Percentiles rank a stretch among this genome's conserved stretches.
phyloP scores from a whole-genome alignment of 2,113 vertebrate genomes.

The Zosterops hypoxanthus region DNA sequence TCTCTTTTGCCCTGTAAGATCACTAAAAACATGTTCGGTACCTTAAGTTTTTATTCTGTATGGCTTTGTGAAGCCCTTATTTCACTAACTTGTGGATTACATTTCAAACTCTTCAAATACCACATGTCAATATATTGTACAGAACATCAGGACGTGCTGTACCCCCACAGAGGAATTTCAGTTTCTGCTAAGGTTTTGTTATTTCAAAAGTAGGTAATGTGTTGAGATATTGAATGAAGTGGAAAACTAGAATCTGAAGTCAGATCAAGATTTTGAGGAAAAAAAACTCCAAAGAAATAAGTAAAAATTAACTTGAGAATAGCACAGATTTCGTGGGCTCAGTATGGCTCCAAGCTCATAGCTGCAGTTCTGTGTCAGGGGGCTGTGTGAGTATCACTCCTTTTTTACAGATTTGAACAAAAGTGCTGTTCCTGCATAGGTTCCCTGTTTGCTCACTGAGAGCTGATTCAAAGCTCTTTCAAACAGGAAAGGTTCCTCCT shows the following conservation, averaged over 20 bases:
- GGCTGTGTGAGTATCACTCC: background rate
- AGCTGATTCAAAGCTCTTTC: slow-evolving; percentile 24
- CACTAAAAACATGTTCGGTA: background rate
- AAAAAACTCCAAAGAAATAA: background rate
- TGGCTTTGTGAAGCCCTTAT: background rate
- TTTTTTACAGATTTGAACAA: background rate
- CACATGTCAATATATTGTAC: background rate
- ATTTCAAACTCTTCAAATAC: slow-evolving; percentile 1
- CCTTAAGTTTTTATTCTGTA: background rate
- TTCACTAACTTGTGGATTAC: background rate
- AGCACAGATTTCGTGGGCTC: background rate
- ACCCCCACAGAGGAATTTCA: background rate
- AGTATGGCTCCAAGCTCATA: background rate
- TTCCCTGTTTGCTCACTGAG: background rate
- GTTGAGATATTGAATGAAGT: background rate
- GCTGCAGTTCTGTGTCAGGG: background rate
- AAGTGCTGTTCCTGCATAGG: background rate
- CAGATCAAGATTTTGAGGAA: background rate
- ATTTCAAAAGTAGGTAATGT: slow-evolving; percentile 1
- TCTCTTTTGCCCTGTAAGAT: background rate
- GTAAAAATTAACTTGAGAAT: background rate
- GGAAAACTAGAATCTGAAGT: slow-evolving; percentile 6
- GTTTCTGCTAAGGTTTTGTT: background rate
- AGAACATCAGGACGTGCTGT: background rate
- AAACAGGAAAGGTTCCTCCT: background rate